phyloP scores from a whole-genome alignment of 2,113 vertebrate genomes.

The Acanthochromis polyacanthus region DNA sequence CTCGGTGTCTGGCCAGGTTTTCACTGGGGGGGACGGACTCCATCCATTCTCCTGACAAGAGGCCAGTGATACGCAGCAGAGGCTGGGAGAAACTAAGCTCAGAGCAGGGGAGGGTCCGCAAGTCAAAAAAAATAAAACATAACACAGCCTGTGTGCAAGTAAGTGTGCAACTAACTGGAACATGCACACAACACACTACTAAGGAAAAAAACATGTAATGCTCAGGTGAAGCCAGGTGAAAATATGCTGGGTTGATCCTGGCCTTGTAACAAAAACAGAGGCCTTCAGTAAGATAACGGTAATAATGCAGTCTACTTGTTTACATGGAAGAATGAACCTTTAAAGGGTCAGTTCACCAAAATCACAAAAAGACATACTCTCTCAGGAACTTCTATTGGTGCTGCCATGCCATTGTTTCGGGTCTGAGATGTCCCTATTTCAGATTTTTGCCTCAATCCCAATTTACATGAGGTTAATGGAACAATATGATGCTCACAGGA shows the following conservation, averaged over 20 bases:
- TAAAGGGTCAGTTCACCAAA: background rate
- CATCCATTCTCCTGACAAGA: slow-evolving; percentile 97
- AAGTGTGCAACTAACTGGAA: slow-evolving; percentile 54
- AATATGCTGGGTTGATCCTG: slow-evolving; percentile 1
- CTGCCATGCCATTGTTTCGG: background rate
- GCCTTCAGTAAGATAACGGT: background rate
- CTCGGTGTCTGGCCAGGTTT: slow-evolving; percentile 92
- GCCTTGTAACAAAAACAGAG: slow-evolving; percentile 1
- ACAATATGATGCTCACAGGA: background rate
- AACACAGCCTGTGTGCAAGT: slow-evolving; percentile 34
- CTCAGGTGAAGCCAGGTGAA: slow-evolving; percentile 25
- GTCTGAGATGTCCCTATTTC: background rate
- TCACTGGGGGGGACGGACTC: slow-evolving; percentile 90
- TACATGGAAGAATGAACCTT: slow-evolving; percentile 1
- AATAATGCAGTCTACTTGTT: slow-evolving; percentile 8
- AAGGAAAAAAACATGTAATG: slow-evolving; percentile 21
- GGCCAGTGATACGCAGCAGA: slow-evolving; percentile 83
- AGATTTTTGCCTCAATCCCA: background rate
- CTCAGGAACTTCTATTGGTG: background rate
- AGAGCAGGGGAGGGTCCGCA: slow-evolving; percentile 84
- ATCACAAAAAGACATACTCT: background rate
- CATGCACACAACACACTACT: slow-evolving; percentile 20
- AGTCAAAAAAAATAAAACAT: slow-evolving; percentile 51
- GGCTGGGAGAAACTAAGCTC: slow-evolving; percentile 56
- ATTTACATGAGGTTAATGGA: background rate